Evolutionary conservation across 2,888 invertebrate genomes (phyloP), one percentile per base, ranked within the genome.

Genomic region (Ormyrus labotus): DNA sequence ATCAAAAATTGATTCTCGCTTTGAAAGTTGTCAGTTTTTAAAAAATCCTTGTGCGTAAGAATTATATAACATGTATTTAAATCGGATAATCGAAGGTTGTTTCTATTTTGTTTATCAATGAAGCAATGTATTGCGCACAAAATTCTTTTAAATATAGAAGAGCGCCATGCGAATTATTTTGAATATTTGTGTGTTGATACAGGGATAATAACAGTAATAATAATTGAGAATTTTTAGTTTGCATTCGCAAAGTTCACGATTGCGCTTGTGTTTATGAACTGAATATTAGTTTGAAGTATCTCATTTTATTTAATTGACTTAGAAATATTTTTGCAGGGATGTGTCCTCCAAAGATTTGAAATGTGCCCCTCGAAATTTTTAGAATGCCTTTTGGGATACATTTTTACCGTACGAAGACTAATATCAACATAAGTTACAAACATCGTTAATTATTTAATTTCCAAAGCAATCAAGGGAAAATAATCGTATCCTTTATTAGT

Each of bases 121-220:
- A 70, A 65, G 60, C 65, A 78, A 71, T 67, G 63, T n/a, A 71
- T 65, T 78, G 73, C 60, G 63, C 77, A 70, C 57, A 70, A 77
- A 77, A 64, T 64, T 13, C 6, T 61, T 55, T 67, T 61, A 48
- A 65, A 65, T 70, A 71, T 64, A 78, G 63, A 70, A 58, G 64
- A 8, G 34, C 57, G 6, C 50, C 70, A 58, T 63, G 47, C 70
- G 64, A 60, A 70, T 9, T 13, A 48, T 60, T 60, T 13, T 64
- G 45, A 60, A 34, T 69, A 10, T 65, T 11, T 19, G 48, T 51
- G 9, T 69, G 63, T 51, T 34, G 34, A 4, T 34, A 34, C 0
- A 34, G 4, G 34, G 50, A 61, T 72, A 71, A 65, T 71, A 65
- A 68, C 61, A 8, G 4, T 5, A 47, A 70, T 60, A 71, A 50